Evolutionary conservation across 2,888 invertebrate species (phyloP), one percentile per base, ranked within the genome.

Genomic region (Melieria omissa): DNA sequence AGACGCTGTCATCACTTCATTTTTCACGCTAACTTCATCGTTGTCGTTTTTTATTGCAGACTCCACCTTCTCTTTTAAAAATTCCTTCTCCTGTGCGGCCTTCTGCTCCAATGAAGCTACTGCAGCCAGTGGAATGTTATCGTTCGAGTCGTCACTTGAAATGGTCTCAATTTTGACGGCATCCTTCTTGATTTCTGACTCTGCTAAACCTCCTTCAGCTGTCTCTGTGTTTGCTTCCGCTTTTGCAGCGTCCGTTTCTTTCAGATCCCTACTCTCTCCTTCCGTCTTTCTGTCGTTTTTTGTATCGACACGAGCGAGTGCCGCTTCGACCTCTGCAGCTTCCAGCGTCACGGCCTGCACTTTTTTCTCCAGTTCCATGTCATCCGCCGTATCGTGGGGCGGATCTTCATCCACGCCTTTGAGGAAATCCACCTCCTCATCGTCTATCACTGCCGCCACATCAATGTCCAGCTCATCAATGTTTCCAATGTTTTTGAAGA

Each of bases 381-480:
- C 65, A 42, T 65, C 54, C 10, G 44, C 77, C 29, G 57, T 62
- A 47, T 73, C 76, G 4, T 64, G 47, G 4, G 72, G 68, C 0
- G 68, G 44, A 42, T 77, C 76, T 42, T 74, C 71, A 45, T 80
- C 83, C 4, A 83, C 84, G 52, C 82, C 82, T 41, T 84, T 84
- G 0, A 87, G 82, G 12, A 84, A 83, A 14, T 85, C 84, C 3
- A 85, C 83, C 44, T 86, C 84, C 52, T 86, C 85, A 67, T 81
- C 83, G n/a, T 86, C 81, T 10, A 86, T 83, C 46, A 82, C 84
- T 41, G 83, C 81, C 69, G 85, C 83, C 4, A 86, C 83, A 12
- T 86, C 86, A 65, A 82, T 82, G 44, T 81, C 86, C 12, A 86
- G 77, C 63, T 86, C 86, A 70, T 86, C 86, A 45, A 87, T 86